Conservation (phyloP, 1,140 invertebrate species). For the Prorops nasuta region DNA sequence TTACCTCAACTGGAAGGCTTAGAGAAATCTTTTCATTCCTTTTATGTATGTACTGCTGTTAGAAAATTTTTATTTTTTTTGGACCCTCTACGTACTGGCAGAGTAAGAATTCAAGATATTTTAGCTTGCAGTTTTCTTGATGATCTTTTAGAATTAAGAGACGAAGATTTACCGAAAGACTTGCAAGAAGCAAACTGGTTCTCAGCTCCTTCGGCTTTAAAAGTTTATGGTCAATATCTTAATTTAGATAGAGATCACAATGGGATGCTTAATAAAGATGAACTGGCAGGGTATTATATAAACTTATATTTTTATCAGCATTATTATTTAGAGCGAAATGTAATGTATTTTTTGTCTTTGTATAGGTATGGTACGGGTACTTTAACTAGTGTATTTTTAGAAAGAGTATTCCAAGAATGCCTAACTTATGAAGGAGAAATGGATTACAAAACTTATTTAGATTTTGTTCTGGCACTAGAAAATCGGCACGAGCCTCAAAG, state of each 20-base stretch:
- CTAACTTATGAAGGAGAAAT: constrained; percentile 95
- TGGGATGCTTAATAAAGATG: constrained; percentile 89
- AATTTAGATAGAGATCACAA: constrained; percentile 94
- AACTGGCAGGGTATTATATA: constrained; percentile 71
- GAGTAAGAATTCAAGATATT: constrained; percentile 88
- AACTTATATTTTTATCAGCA: constrained; percentile 20
- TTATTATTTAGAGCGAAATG: constrained; percentile 8
- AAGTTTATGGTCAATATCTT: constrained; percentile 91
- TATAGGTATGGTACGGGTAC: constrained; percentile 85
- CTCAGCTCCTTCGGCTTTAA: constrained; percentile 83
- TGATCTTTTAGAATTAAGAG: constrained; percentile 81
- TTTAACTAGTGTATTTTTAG: constrained; percentile 87
- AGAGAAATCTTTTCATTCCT: constrained; percentile 91
- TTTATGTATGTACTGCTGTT: constrained; percentile 94
- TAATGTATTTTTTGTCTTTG: constrained; percentile 11
- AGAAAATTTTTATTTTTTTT: constrained; percentile 95
- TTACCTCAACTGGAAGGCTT: constrained; percentile 84
- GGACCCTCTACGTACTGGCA: constrained; percentile 82
- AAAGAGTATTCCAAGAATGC: constrained; percentile 92
- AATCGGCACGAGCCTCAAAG: constrained; percentile 90
- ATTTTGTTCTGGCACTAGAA: constrained; percentile 91
- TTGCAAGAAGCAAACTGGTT: constrained; percentile 92
- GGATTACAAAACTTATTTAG: constrained; percentile 96
- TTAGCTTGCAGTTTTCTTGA: constrained; percentile 88
- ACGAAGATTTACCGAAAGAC: constrained; percentile 82